Evolutionary conservation across 2,113 vertebrate genomes (phyloP).

Genomic region (Crotalus helleri): DNA sequence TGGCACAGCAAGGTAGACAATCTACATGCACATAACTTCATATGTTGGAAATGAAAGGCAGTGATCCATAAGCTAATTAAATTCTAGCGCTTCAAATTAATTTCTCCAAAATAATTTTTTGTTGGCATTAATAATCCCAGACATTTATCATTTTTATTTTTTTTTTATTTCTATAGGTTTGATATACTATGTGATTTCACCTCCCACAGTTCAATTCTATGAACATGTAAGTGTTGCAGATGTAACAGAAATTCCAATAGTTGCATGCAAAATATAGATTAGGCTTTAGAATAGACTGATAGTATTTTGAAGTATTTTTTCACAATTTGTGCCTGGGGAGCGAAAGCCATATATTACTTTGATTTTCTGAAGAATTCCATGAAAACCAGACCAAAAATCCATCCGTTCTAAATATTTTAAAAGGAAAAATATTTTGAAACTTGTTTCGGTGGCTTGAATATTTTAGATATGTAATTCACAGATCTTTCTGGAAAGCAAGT

Average conservation of each 20-base stretch:
- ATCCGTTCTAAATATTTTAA: not conserved
- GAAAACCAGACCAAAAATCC: not conserved
- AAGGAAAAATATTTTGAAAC: not conserved
- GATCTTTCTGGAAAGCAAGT: conserved; percentile 22
- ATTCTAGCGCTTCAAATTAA: not conserved
- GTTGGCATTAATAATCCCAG: not conserved
- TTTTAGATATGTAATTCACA: not conserved
- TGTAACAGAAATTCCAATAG: not conserved
- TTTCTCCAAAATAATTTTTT: not conserved
- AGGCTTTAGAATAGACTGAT: not conserved
- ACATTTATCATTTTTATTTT: not conserved
- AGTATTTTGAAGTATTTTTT: not conserved
- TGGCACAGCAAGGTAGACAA: not conserved
- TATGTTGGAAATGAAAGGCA: not conserved
- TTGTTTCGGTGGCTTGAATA: not conserved
- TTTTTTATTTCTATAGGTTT: not conserved
- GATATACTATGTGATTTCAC: not conserved
- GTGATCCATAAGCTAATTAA: not conserved
- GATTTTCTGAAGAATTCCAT: not conserved
- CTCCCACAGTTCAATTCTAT: not conserved
- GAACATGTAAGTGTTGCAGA: not conserved
- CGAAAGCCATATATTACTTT: conserved; percentile 1
- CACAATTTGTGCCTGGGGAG: not conserved
- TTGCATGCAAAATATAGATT: not conserved
- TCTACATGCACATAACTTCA: not conserved